Evolutionary conservation across 2,797 vertebrate species (phyloP).

Genomic region (Crenichthys baileyi): DNA sequence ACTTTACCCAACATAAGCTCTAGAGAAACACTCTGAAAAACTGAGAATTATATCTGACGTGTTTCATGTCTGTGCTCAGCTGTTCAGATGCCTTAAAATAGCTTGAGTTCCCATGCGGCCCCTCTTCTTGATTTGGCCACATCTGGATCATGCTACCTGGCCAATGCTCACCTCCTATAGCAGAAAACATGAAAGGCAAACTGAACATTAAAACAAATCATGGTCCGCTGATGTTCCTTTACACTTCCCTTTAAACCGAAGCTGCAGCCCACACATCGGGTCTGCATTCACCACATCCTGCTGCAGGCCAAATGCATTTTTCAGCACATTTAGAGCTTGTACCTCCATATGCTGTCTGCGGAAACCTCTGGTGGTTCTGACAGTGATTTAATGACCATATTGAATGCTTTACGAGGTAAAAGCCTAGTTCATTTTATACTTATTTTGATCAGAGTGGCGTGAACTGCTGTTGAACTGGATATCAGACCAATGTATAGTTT

Average conservation of each 20-base stretch:
- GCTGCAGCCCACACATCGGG: neutral
- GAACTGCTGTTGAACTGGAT: neutral
- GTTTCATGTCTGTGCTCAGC: conserved; percentile 37
- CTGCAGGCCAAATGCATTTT: conserved; percentile 7
- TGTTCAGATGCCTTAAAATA: conserved; percentile 56
- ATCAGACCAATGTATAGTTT: neutral
- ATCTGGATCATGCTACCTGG: conserved; percentile 46
- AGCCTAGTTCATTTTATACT: neutral
- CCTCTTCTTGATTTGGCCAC: conserved; percentile 29
- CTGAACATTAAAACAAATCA: neutral
- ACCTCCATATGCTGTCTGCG: conserved; percentile 15
- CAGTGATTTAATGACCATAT: conserved; percentile 9
- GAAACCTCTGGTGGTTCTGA: conserved; percentile 18
- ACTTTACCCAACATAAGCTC: neutral
- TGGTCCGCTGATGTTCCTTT: neutral
- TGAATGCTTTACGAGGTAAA: neutral
- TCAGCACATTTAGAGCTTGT: conserved; percentile 1
- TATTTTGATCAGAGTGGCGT: neutral
- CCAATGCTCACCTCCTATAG: conserved; percentile 4
- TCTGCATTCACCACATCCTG: conserved; percentile 9
- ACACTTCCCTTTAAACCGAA: neutral
- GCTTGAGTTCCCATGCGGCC: conserved; percentile 6
- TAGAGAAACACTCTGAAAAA: conserved; percentile 10
- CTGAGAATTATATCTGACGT: conserved; percentile 6
- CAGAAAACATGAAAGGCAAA: conserved; percentile 3